These are phyloP conservation scores for Drosophila rhopaloa DNA, from an alignment of 1,140 invertebrate genomes.

Conservation along the genomic window DNA sequence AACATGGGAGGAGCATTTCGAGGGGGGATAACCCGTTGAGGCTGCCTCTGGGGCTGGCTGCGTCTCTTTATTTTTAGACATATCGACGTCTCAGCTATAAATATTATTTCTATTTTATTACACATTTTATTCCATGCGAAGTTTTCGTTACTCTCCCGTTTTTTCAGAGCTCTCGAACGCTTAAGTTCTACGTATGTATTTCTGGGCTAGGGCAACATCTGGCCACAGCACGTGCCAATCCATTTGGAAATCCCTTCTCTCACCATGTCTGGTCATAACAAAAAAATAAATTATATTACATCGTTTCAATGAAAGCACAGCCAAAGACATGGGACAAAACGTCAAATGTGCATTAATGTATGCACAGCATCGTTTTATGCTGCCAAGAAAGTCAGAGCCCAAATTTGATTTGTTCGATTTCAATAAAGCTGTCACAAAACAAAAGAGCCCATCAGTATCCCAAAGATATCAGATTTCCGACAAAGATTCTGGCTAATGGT, in stretches of 20 bases:
- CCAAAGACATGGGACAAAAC: slow-evolving; percentile 12
- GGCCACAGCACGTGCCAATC: slow-evolving; percentile 63
- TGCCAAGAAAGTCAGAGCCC: slow-evolving; percentile 10
- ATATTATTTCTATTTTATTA: slow-evolving; percentile 84
- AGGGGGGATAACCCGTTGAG: slow-evolving; percentile 1
- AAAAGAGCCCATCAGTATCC: slow-evolving; percentile 23
- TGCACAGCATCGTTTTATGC: slow-evolving; percentile 20
- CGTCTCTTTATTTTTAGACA: slow-evolving; percentile 73
- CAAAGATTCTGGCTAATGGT: background rate
- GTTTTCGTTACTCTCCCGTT: slow-evolving; percentile 51
- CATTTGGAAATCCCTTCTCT: slow-evolving; percentile 23
- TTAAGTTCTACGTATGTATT: background rate
- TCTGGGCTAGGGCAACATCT: slow-evolving; percentile 45
- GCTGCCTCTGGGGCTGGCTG: slow-evolving; percentile 33
- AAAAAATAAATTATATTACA: slow-evolving; percentile 50
- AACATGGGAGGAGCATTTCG: slow-evolving; percentile 13
- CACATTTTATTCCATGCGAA: slow-evolving; percentile 77
- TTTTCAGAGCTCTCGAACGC: slow-evolving; percentile 1
- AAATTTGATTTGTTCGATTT: slow-evolving; percentile 36
- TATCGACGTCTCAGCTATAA: slow-evolving; percentile 81
- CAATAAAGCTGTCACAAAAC: slow-evolving; percentile 41
- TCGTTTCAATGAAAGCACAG: slow-evolving; percentile 16
- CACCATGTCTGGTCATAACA: slow-evolving; percentile 19
- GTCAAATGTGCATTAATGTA: slow-evolving; percentile 22
- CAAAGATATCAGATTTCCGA: slow-evolving; percentile 21